Conservation (phyloP, 2,113 vertebrate species). For the Varanus komodoensis region DNA sequence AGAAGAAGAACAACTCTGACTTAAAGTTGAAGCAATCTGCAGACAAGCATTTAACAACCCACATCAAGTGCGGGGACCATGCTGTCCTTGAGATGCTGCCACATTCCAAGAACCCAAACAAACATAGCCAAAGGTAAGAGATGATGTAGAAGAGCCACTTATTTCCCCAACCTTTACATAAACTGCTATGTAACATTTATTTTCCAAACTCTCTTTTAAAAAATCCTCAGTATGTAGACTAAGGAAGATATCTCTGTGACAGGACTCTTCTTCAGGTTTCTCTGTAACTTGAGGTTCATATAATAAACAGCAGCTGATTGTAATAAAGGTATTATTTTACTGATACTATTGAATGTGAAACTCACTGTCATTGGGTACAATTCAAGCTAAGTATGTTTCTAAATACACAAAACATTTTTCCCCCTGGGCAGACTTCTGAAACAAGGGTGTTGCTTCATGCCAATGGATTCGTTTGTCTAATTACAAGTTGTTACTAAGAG, state of each 20-base stretch:
- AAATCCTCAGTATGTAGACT: background rate
- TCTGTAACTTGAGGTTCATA: background rate
- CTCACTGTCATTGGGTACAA: background rate
- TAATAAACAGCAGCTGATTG: background rate
- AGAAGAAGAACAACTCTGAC: background rate
- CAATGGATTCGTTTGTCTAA: slow-evolving; percentile 61
- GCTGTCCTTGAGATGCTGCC: no score
- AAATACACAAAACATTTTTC: slow-evolving; percentile 19
- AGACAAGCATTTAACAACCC: background rate
- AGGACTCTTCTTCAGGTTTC: background rate
- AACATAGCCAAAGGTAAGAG: no score
- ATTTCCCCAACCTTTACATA: background rate
- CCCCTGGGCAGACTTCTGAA: slow-evolving; percentile 63
- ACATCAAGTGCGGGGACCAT: no score
- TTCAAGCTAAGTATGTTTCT: slow-evolving; percentile 47
- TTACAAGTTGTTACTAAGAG: slow-evolving; percentile 66
- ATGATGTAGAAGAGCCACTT: no score
- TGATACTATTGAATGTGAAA: slow-evolving; percentile 24
- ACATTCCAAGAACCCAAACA: no score
- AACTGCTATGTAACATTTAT: background rate
- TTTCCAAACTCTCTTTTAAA: background rate
- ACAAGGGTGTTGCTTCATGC: slow-evolving; percentile 65
- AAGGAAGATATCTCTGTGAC: background rate
- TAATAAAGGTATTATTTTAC: slow-evolving; percentile 5
- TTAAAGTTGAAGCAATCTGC: background rate